Conservation (phyloP, 2,113 vertebrate species). For the Apodemus sylvaticus region DNA sequence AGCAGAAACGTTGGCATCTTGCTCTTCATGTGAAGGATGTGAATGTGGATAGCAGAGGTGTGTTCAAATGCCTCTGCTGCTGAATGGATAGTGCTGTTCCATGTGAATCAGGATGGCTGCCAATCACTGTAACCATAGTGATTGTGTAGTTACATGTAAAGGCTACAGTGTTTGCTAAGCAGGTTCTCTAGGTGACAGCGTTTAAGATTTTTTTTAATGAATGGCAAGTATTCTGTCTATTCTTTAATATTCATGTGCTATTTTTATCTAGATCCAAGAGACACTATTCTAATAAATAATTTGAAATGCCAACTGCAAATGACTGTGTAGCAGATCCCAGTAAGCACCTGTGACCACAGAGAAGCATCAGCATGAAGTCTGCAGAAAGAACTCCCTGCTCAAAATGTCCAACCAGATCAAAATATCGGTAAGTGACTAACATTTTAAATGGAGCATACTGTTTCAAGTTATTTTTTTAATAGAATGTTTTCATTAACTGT, state of each 20-base stretch:
- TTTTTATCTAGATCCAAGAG: constrained; percentile 14
- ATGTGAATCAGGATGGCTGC: neutral
- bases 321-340: neutral
- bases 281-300: neutral
- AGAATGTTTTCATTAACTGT: neutral
- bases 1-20: constrained; percentile 23
- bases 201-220: constrained; percentile 36
- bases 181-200: neutral
- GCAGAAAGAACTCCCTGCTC: neutral
- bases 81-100: neutral
- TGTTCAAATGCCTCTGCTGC: neutral
- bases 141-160: neutral
- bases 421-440: neutral
- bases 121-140: neutral
- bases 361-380: neutral
- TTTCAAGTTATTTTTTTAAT: neutral
- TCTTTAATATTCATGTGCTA: neutral
- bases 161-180: neutral
- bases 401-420: neutral
- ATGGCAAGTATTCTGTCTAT: neutral
- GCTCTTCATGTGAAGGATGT: constrained; percentile 35
- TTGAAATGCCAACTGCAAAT: constrained; percentile 51
- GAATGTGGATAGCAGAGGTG: neutral
- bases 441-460: neutral
- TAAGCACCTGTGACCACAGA: neutral